Percentiles rank a stretch among this genome's conserved stretches.
Evolutionary conservation across 1,140 invertebrate species (phyloP).

Genomic region (Bombus polaris): DNA sequence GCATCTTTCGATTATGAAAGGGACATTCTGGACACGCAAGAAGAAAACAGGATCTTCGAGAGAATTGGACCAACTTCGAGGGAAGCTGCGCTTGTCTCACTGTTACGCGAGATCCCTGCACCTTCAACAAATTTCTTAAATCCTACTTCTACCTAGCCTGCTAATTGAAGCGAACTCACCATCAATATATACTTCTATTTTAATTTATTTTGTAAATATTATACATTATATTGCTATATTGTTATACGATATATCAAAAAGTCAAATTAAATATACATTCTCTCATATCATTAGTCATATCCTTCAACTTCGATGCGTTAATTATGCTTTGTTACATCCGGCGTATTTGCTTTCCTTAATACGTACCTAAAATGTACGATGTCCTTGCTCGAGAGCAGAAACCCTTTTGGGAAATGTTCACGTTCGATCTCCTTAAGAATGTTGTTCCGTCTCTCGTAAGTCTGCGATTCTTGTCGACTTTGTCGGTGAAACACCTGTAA

Average conservation of each 20-base stretch:
- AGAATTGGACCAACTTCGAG: conserved; percentile 40
- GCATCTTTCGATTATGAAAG: conserved; percentile 55
- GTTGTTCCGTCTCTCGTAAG: not conserved
- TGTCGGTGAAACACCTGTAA: not conserved
- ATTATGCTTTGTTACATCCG: not conserved
- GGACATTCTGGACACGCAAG: conserved; percentile 39
- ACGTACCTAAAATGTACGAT: no score
- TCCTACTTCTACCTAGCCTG: conserved; percentile 45
- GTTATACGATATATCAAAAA: conserved; percentile 66
- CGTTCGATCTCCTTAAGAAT: not conserved
- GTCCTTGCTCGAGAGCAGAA: not conserved
- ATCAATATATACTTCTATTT: conserved; percentile 62
- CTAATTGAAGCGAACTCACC: conserved; percentile 56
- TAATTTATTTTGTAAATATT: conserved; percentile 75
- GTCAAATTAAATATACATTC: conserved; percentile 68
- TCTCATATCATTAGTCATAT: conserved; percentile 52
- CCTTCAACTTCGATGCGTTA: not conserved
- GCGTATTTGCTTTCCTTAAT: not conserved
- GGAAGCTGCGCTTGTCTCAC: conserved; percentile 53
- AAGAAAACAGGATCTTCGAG: conserved; percentile 2
- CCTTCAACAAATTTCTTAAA: conserved; percentile 47
- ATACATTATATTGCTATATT: conserved; percentile 65
- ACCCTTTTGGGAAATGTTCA: not conserved
- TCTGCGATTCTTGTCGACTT: not conserved
- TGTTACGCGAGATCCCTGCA: conserved; percentile 55